A percentile compares a stretch with the other conserved stretches of the same genome.
Evolutionary conservation across 1,140 invertebrate species (phyloP).

Genomic region (Charaxes varanes): DNA sequence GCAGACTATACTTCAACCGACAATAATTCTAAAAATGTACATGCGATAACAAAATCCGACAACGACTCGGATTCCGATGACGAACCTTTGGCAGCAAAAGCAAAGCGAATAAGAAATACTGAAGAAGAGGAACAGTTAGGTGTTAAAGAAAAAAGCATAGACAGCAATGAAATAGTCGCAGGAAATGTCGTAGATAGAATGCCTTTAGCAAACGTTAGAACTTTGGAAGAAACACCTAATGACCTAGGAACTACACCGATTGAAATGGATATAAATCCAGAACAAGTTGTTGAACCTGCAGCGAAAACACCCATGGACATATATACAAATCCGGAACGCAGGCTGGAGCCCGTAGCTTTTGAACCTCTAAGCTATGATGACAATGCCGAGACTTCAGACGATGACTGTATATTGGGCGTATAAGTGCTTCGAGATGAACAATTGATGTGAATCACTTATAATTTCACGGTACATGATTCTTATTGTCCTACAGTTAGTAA

Average conservation of each 20-base stretch:
- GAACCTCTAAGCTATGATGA: slow-evolving; percentile 1
- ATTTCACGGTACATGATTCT: too few relatives aligned
- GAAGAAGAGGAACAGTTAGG: too few relatives aligned
- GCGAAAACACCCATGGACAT: background rate
- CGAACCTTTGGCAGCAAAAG: slow-evolving; percentile 48
- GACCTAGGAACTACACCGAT: too few relatives aligned
- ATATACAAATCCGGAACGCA: background rate
- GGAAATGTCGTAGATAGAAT: too few relatives aligned
- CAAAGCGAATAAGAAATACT: slow-evolving; percentile 23
- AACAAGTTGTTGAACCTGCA: background rate
- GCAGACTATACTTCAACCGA: background rate
- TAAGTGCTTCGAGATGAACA: too few relatives aligned
- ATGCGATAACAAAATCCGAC: background rate
- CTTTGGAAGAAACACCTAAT: too few relatives aligned
- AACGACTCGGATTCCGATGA: slow-evolving; percentile 41
- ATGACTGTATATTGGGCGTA: slow-evolving; percentile 39
- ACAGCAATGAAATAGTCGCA: too few relatives aligned
- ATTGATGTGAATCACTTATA: too few relatives aligned
- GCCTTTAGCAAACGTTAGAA: too few relatives aligned
- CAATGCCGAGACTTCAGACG: slow-evolving; percentile 13
- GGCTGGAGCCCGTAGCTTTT: slow-evolving; percentile 4
- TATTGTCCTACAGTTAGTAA: too few relatives aligned
- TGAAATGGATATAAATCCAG: too few relatives aligned
- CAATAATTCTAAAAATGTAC: background rate
- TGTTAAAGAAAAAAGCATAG: too few relatives aligned